Evolutionary conservation across 2,113 vertebrate species (phyloP).

Genomic region (Rutilus rutilus): DNA sequence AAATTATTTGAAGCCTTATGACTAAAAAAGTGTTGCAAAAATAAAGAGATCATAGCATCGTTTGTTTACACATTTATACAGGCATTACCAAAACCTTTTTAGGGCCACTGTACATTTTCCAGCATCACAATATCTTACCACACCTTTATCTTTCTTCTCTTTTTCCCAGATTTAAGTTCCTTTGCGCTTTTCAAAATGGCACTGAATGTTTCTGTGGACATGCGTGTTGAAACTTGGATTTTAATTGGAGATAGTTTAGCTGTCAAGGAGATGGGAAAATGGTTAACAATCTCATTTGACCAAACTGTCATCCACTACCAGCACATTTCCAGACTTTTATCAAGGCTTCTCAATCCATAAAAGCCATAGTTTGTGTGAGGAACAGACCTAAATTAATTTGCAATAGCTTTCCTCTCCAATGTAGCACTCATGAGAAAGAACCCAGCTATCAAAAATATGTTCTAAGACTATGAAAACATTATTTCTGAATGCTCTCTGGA

Average conservation of each 20-base stretch:
- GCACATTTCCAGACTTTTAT: background rate
- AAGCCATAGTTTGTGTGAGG: background rate
- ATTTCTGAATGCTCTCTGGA: too few relatives aligned
- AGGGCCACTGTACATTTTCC: too few relatives aligned
- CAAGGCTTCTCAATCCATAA: background rate
- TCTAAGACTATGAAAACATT: too few relatives aligned
- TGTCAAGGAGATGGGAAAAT: conserved; percentile 21
- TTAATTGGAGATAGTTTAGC: conserved; percentile 66
- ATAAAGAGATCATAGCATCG: background rate
- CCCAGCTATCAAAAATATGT: too few relatives aligned
- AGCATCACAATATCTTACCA: background rate
- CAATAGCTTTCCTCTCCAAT: too few relatives aligned
- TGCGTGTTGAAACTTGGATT: conserved; percentile 69
- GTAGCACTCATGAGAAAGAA: too few relatives aligned
- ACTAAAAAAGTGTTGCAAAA: background rate
- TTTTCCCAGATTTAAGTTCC: conserved; percentile 55
- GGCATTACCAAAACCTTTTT: too few relatives aligned
- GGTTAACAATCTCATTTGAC: background rate
- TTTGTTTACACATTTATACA: background rate
- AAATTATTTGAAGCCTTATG: background rate
- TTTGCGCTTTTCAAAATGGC: conserved; percentile 67
- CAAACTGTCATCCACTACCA: background rate
- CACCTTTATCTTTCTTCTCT: conserved; percentile 50
- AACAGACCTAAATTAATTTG: too few relatives aligned
- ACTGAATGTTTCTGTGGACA: conserved; percentile 70